phyloP scores from a whole-genome alignment of 2,888 invertebrate genomes.

The Criorhina ranunculi region DNA sequence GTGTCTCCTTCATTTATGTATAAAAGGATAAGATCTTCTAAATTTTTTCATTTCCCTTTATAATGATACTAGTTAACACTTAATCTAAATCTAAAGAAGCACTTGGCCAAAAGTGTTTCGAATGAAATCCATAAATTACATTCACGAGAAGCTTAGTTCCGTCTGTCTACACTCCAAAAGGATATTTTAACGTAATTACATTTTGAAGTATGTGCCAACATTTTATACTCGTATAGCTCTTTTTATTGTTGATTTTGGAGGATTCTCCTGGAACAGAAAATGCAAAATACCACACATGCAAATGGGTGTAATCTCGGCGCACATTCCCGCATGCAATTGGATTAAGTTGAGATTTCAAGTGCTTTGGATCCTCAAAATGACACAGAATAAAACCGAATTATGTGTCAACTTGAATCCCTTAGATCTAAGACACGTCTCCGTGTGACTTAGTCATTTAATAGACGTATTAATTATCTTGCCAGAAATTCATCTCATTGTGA shows the following conservation, averaged over 20 bases:
- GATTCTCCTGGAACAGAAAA: background rate
- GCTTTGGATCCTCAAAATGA: background rate
- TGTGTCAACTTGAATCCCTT: constrained; percentile 14
- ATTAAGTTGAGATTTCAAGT: background rate
- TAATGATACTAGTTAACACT: background rate
- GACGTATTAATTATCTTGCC: background rate
- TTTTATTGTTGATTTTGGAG: background rate
- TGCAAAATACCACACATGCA: background rate
- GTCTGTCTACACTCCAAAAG: background rate
- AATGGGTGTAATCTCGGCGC: background rate
- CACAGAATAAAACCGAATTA: constrained; percentile 10
- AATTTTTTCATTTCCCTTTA: background rate
- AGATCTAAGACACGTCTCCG: background rate
- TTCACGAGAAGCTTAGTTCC: constrained; percentile 4
- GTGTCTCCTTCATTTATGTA: background rate
- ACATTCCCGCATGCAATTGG: background rate
- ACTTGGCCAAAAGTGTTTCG: constrained; percentile 10
- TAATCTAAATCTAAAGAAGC: background rate
- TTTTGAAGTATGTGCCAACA: constrained; percentile 7
- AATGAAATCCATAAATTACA: constrained; percentile 17
- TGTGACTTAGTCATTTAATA: background rate
- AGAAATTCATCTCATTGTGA: constrained; percentile 18
- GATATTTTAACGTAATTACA: constrained; percentile 7
- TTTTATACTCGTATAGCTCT: background rate
- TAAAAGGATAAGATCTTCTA: background rate